Conservation (phyloP, 2,797 vertebrate species). For the Rousettus madagascariensis region DNA sequence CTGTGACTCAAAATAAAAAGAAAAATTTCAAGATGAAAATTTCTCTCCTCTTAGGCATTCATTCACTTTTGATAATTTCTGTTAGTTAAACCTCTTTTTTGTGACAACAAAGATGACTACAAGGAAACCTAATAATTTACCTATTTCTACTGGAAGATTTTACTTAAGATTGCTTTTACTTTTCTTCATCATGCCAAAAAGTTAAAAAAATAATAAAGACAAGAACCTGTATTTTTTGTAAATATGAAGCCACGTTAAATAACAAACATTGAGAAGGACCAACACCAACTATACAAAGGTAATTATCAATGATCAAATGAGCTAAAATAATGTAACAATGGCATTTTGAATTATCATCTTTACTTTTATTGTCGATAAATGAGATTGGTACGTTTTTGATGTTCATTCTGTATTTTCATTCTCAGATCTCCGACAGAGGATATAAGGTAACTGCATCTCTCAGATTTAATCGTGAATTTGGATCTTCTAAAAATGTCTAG, state of each 20-base stretch:
- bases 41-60: constrained; percentile 21
- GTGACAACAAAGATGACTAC: constrained; percentile 27
- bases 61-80: constrained; percentile 59
- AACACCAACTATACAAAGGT: background rate
- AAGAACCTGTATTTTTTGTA: background rate
- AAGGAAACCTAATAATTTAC: constrained; percentile 42
- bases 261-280: background rate
- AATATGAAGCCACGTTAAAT: background rate
- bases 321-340: background rate
- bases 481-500: background rate
- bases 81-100: constrained; percentile 70
- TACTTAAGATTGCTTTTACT: constrained; percentile 50
- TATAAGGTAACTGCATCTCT: background rate
- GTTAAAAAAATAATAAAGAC: background rate
- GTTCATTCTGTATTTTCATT: accelerated
- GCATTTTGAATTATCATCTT: background rate
- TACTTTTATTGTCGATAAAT: constrained; percentile 35
- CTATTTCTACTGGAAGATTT: constrained; percentile 17
- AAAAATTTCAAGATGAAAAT: constrained; percentile 15
- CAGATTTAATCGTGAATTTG: background rate
- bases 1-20: constrained; percentile 48
- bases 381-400: background rate
- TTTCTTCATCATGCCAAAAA: background rate
- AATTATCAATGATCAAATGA: background rate
- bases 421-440: background rate